phyloP scores from a whole-genome alignment of 2,888 invertebrate species.

The Philhelius pedissequus region DNA sequence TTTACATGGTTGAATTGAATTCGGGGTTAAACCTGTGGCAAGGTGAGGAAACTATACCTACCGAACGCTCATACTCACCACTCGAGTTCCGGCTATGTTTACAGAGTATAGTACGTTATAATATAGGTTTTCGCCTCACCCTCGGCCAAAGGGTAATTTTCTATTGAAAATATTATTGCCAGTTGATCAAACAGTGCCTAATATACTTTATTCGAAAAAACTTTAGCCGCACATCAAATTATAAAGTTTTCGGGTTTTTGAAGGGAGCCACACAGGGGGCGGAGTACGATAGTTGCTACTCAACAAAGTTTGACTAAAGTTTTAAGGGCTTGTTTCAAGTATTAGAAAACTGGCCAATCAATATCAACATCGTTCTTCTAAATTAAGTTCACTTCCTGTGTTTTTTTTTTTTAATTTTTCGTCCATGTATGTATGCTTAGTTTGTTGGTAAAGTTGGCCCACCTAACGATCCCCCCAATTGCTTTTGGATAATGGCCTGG shows the following conservation, averaged over 20 bases:
- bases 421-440: not conserved
- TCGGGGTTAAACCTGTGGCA: slow-evolving; percentile 1
- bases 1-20: slow-evolving; percentile 27
- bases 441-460: not conserved
- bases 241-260: slow-evolving; percentile 32
- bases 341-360: slow-evolving; percentile 49
- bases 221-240: slow-evolving; percentile 53
- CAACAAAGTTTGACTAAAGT: slow-evolving; percentile 47
- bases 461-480: slow-evolving; percentile 1
- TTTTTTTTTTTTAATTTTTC: not conserved
- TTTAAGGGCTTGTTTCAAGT: slow-evolving; percentile 39
- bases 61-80: not conserved
- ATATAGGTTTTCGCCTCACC: not conserved
- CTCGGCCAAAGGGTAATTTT: slow-evolving; percentile 1
- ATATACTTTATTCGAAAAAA: not conserved
- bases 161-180: slow-evolving; percentile 32
- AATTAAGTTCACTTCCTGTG: not conserved
- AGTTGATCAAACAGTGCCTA: slow-evolving; percentile 18
- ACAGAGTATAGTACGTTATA: not conserved
- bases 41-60: slow-evolving; percentile 16
- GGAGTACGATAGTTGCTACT: slow-evolving; percentile 27
- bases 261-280: not conserved
- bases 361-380: slow-evolving; percentile 34
- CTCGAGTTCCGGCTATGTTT: not conserved
- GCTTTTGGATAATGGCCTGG: not conserved